Base-by-base conservation (phyloP, 2,888 invertebrate genomes). In the Gandaritis pyraliata region DNA sequence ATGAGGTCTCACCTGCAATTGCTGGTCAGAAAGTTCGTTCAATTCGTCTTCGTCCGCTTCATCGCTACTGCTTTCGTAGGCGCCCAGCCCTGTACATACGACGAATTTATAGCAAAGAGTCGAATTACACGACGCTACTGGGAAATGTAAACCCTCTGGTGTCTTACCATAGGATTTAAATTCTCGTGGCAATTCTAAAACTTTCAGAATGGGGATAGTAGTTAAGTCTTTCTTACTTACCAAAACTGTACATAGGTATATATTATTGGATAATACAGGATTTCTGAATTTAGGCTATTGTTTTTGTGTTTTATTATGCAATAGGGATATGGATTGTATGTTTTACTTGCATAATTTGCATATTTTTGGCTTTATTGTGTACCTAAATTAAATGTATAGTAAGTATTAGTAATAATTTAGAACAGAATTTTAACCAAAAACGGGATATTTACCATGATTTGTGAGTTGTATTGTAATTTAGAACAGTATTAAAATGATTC, bases 31-130 rank as follows among this genome's bases (percentile, higher is more conserved):
- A 1, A 95, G 88, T 60, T 93, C 85, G 12, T 83, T 81, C 1
- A 74, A 80, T 47, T 92, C 91, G 6, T 87, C 87, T 18, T 91
- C 93, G 8, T 81, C 86, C 12, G 80, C 89, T 69, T 93, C 94
- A 55, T 94, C 95, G 72, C 95, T 95, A 85, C 95, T 95, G 84
- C 95, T 95, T 78, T 95, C 96, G 88, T 97, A 97, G 72, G 95
- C 96, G 82, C 96, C 97, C 93, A 97, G 94, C 81, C 97, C 97
- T 96, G 94, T 86, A 87, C 84, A 88, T 74, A 72, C 39, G 65
- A 69, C 64, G 62, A 39, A 56, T 66, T 62, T 72, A 64, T 71
- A 69, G 29, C 46, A 59, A 38, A 46, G n/a, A 54, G 46, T 54
- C 33, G n/a, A 4, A 33, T 33, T 11, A 54, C n/a, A 36, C 12